Percentiles rank a stretch among this genome's conserved stretches.
phyloP scores from a whole-genome alignment of 92 coral and sea anemone species.

The Plumapathes pennacea region DNA sequence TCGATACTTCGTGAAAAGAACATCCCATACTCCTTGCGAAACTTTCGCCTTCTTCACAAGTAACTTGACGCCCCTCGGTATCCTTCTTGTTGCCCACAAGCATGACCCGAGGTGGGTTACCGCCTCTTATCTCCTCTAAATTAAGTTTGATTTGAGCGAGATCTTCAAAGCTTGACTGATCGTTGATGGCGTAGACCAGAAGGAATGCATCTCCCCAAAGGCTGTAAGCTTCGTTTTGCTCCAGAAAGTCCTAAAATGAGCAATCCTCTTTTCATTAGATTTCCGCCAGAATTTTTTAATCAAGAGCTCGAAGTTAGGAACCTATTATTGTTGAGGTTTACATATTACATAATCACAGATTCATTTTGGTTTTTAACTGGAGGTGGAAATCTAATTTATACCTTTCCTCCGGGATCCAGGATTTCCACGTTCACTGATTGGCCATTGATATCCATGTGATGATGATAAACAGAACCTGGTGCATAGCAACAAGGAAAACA shows the following conservation, averaged over 20 bases:
- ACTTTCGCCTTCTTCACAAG: slow-evolving; percentile 28
- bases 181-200: slow-evolving; percentile 69
- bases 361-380: no score
- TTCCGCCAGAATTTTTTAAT: no score
- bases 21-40: slow-evolving; percentile 44
- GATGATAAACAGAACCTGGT: slow-evolving; percentile 62
- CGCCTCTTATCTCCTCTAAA: slow-evolving; percentile 25
- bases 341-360: no score
- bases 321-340: no score
- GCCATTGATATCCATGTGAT: slow-evolving; percentile 36
- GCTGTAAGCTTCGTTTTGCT: slow-evolving; percentile 52
- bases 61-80: slow-evolving; percentile 38
- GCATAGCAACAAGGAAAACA: no score
- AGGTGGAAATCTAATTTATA: not conserved
- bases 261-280: no score
- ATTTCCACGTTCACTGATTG: slow-evolving; percentile 54
- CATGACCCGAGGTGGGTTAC: slow-evolving; percentile 36
- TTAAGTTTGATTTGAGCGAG: slow-evolving; percentile 16
- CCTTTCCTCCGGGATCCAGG: slow-evolving; percentile 76
- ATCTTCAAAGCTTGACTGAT: slow-evolving; percentile 60
- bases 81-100: slow-evolving; percentile 71
- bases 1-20: slow-evolving; percentile 53
- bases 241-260: slow-evolving; percentile 51
- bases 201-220: slow-evolving; percentile 73
- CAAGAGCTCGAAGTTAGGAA: no score